Evolutionary conservation across 2,113 vertebrate species (phyloP).

Genomic region (Phyllopteryx taeniolatus): DNA sequence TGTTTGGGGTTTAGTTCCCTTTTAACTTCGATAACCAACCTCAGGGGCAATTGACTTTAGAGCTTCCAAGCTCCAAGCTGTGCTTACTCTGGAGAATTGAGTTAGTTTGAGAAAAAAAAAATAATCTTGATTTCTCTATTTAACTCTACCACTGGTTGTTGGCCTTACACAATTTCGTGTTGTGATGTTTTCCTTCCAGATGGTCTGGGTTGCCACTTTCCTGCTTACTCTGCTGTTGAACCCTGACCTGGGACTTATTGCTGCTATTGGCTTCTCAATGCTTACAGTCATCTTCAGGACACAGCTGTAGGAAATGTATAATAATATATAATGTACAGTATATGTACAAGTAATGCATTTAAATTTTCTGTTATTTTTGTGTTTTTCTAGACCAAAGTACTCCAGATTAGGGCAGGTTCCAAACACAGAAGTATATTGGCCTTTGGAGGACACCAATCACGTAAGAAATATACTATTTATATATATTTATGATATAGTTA

Average conservation of each 20-base stretch:
- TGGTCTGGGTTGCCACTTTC: slow-evolving; percentile 87
- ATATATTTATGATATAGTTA: no score
- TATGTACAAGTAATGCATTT: not conserved
- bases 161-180: not conserved
- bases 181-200: slow-evolving; percentile 46
- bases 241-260: slow-evolving; percentile 83
- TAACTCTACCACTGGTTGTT: not conserved
- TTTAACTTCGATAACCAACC: not conserved
- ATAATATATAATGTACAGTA: not conserved
- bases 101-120: not conserved
- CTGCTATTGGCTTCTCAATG: slow-evolving; percentile 80
- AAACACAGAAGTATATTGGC: slow-evolving; percentile 84
- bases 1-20: no score
- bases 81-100: not conserved
- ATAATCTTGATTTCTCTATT: not conserved
- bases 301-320: slow-evolving; percentile 79
- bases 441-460: slow-evolving; percentile 79
- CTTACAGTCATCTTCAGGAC: slow-evolving; percentile 87
- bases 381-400: slow-evolving; percentile 81
- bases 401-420: slow-evolving; percentile 86
- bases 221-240: slow-evolving; percentile 83
- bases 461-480: slow-evolving; percentile 64
- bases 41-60: not conserved
- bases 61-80: not conserved
- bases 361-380: not conserved